A percentile compares a stretch with the other conserved stretches of the same genome.
Conservation (phyloP, 2,888 invertebrate species). For the Epinotia demarniana region DNA sequence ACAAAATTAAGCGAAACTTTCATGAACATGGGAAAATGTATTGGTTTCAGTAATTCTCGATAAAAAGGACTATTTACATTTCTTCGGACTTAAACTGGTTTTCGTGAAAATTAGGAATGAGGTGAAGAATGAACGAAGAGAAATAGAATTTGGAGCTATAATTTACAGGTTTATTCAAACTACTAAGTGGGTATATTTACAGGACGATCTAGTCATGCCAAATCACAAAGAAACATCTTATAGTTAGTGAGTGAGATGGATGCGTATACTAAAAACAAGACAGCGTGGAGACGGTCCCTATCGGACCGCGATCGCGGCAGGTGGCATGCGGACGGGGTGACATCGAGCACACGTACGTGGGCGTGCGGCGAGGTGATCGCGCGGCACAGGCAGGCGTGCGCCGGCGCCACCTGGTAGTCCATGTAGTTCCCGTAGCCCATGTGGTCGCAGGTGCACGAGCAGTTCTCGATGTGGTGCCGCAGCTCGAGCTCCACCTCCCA, state of each 20-base stretch:
- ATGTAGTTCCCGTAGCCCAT: slow-evolving; percentile 97
- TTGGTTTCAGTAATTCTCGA: not conserved
- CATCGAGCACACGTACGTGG: slow-evolving; percentile 72
- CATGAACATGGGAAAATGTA: not conserved
- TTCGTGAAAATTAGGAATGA: slow-evolving; percentile 9
- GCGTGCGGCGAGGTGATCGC: slow-evolving; percentile 83
- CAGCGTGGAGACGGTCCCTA: slow-evolving; percentile 64
- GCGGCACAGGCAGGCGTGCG: slow-evolving; percentile 81
- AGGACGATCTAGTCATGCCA: slow-evolving; percentile 34
- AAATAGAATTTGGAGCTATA: not conserved
- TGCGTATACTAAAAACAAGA: slow-evolving; percentile 60
- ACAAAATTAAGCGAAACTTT: not conserved
- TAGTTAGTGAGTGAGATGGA: slow-evolving; percentile 25
- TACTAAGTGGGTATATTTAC: not conserved
- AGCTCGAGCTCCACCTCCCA: slow-evolving; percentile 92
- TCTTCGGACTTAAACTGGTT: not conserved
- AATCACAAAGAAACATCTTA: slow-evolving; percentile 30
- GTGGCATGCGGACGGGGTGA: slow-evolving; percentile 63
- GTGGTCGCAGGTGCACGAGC: slow-evolving; percentile 96
- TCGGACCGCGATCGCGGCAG: slow-evolving; percentile 56
- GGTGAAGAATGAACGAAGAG: slow-evolving; percentile 22
- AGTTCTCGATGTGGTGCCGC: slow-evolving; percentile 94
- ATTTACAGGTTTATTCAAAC: not conserved
- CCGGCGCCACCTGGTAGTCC: slow-evolving; percentile 92
- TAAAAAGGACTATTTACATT: not conserved